These are phyloP conservation scores for Halichondria panicea DNA, from an alignment of 37 sponge, comb jelly and placozoan genomes.

Conservation along the genomic window DNA sequence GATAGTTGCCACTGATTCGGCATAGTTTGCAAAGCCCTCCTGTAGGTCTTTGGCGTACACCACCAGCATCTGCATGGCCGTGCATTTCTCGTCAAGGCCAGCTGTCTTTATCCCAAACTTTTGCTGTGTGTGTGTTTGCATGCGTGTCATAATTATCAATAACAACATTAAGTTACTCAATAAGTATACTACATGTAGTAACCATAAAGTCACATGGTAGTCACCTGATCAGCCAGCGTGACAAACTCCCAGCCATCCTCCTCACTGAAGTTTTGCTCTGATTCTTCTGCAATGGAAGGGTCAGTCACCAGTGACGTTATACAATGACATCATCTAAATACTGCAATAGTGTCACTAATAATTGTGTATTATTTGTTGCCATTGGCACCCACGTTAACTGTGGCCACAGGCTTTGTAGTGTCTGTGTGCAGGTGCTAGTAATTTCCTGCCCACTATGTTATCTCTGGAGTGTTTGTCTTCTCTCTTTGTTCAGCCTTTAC, in stretches of 20 bases:
- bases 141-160: neutral
- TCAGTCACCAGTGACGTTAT: neutral
- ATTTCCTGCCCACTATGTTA: too few relatives aligned
- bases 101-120: constrained; percentile 97
- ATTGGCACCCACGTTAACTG: too few relatives aligned
- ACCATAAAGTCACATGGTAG: neutral
- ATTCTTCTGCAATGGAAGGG: constrained; percentile 61
- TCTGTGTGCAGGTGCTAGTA: too few relatives aligned
- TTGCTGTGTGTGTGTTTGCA: constrained; percentile 50
- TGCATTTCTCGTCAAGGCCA: constrained; percentile 97
- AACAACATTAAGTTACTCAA: neutral
- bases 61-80: constrained; percentile 99
- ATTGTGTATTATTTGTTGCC: too few relatives aligned
- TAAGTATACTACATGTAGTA: neutral
- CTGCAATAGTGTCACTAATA: too few relatives aligned
- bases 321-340: too few relatives aligned
- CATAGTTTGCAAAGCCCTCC: constrained; percentile 95
- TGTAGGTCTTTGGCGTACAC: constrained; percentile 97
- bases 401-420: too few relatives aligned
- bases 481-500: too few relatives aligned
- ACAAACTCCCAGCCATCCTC: constrained; percentile 98
- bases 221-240: constrained; percentile 93
- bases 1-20: constrained; percentile 78
- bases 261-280: constrained; percentile 77
- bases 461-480: too few relatives aligned